phyloP scores from a whole-genome alignment of 2,888 invertebrate genomes.

The Agriopis marginaria region DNA sequence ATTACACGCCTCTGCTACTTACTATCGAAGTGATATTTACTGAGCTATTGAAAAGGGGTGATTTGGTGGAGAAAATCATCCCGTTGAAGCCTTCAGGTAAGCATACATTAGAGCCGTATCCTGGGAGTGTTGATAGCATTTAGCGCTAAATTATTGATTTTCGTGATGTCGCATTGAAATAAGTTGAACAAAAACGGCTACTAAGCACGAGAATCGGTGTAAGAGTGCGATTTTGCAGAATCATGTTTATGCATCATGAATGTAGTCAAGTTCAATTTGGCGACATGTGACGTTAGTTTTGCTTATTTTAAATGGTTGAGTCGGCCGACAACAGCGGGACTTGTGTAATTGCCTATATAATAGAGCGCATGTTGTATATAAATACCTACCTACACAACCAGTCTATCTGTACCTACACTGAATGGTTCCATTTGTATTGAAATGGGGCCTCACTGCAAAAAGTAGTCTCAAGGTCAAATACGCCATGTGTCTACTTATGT shows the following conservation, averaged over 20 bases:
- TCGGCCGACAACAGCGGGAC: slow-evolving; percentile 38
- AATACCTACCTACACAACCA: slow-evolving; percentile 1
- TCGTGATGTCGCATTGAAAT: slow-evolving; percentile 34
- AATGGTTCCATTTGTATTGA: slow-evolving; percentile 8
- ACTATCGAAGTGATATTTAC: slow-evolving; percentile 91
- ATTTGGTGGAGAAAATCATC: slow-evolving; percentile 87
- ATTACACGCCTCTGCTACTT: slow-evolving; percentile 87
- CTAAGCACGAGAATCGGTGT: not conserved
- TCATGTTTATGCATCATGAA: slow-evolving; percentile 19
- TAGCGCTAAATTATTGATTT: slow-evolving; percentile 65
- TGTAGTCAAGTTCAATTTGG: slow-evolving; percentile 49
- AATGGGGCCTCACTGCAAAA: slow-evolving; percentile 15
- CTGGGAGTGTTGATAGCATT: slow-evolving; percentile 46
- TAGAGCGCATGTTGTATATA: slow-evolving; percentile 29
- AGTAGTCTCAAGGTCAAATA: slow-evolving; percentile 29
- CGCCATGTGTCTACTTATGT: slow-evolving; percentile 22
- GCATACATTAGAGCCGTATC: slow-evolving; percentile 46
- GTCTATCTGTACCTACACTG: slow-evolving; percentile 11
- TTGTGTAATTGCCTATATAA: slow-evolving; percentile 51
- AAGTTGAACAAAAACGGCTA: slow-evolving; percentile 2
- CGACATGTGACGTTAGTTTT: slow-evolving; percentile 62
- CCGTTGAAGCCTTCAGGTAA: slow-evolving; percentile 86
- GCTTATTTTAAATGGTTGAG: slow-evolving; percentile 57
- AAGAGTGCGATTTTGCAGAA: slow-evolving; percentile 12
- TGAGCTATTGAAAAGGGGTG: slow-evolving; percentile 88